phyloP scores from a whole-genome alignment of 2,113 vertebrate genomes.

The Motacilla alba region DNA sequence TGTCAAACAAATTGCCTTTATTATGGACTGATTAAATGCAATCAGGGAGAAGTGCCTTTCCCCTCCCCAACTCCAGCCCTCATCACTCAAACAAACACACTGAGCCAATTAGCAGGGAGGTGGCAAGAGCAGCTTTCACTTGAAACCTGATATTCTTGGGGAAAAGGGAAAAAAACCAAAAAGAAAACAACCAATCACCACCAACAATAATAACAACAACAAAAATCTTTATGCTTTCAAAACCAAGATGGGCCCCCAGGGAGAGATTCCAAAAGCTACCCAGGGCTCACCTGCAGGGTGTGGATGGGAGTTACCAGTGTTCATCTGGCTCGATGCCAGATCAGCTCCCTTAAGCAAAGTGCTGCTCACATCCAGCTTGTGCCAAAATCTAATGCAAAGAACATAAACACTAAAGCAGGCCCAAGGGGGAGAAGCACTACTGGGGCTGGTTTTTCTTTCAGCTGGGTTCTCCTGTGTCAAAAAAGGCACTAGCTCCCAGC shows the following conservation, averaged over 20 bases:
- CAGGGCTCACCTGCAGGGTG: slow-evolving; percentile 19
- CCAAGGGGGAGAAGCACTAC: neutral
- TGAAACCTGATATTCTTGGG: slow-evolving; percentile 13
- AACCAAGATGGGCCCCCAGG: neutral
- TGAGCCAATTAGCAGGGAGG: slow-evolving; percentile 60
- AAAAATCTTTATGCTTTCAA: neutral
- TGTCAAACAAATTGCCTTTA: slow-evolving; percentile 71
- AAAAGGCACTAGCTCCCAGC: neutral
- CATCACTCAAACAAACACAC: slow-evolving; percentile 60
- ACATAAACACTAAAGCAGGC: neutral
- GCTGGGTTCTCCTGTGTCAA: neutral
- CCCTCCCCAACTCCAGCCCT: neutral
- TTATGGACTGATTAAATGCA: slow-evolving; percentile 54
- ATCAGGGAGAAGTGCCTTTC: slow-evolving; percentile 30
- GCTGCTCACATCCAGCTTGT: neutral
- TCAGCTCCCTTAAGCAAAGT: neutral
- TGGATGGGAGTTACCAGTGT: neutral
- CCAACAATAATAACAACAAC: neutral
- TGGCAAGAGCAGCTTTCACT: slow-evolving; percentile 61
- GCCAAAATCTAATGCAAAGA: slow-evolving; percentile 16
- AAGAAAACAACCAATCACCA: neutral
- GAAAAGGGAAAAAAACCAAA: neutral
- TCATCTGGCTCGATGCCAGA: neutral
- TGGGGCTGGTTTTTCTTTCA: neutral
- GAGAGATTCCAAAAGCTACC: neutral